Conservation (phyloP, 2,888 invertebrate species). For the Ophonus ardosiacus region DNA sequence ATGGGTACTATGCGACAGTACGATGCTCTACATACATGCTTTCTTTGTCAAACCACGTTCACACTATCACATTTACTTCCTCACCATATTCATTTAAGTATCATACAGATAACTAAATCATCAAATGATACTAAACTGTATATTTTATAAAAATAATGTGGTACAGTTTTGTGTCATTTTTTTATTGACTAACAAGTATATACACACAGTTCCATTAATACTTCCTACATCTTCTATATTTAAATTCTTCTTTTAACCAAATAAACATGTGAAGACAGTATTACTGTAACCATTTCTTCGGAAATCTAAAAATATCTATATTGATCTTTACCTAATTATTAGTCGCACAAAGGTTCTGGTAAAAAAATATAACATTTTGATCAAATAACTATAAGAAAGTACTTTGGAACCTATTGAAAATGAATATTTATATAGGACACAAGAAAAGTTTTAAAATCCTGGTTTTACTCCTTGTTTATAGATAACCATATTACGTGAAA, state of each 20-base stretch:
- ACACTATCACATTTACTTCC: constrained; percentile 21
- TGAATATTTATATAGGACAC: neutral
- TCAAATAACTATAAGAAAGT: neutral
- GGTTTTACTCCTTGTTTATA: neutral
- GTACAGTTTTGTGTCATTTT: constrained; percentile 43
- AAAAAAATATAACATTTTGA: neutral
- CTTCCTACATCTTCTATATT: neutral
- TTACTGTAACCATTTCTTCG: neutral
- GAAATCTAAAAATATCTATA: neutral
- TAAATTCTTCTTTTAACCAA: neutral
- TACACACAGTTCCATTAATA: neutral
- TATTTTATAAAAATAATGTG: neutral
- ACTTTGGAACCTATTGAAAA: neutral
- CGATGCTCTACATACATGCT: constrained; percentile 12
- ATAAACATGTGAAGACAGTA: neutral
- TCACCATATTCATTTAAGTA: neutral
- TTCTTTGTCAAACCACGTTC: constrained; percentile 13
- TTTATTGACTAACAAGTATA: constrained; percentile 1
- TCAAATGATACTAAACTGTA: constrained; percentile 33
- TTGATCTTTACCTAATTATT: neutral
- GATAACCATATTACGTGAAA: neutral
- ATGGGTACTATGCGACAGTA: neutral
- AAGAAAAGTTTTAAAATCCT: neutral
- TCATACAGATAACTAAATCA: neutral
- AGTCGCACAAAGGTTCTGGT: neutral